A percentile compares a stretch with the other conserved stretches of the same genome.
Conservation (phyloP, 2,797 vertebrate species). For the Dendrocincla tyrannina region DNA sequence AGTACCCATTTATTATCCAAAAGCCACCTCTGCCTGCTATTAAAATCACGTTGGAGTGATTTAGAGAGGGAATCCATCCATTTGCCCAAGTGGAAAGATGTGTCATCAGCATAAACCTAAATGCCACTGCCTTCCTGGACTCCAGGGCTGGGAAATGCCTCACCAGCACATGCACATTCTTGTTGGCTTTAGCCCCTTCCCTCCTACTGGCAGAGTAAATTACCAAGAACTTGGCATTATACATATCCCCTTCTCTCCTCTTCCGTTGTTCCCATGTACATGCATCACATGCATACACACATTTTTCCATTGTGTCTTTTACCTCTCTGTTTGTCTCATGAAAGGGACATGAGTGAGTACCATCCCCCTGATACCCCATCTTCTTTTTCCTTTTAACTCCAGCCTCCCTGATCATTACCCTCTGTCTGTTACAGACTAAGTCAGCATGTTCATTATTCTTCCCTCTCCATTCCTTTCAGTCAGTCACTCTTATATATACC, state of each 20-base stretch:
- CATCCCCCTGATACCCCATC: neutral
- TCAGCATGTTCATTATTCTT: neutral
- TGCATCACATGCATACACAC: neutral
- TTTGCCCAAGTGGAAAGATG: constrained; percentile 63
- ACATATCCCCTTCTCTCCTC: neutral
- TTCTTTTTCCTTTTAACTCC: neutral
- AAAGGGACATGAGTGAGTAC: neutral
- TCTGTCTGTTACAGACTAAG: neutral
- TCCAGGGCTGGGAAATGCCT: constrained; percentile 9
- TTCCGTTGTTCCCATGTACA: neutral
- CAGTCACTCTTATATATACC: neutral
- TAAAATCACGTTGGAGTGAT: constrained; percentile 73
- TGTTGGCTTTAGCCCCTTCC: neutral
- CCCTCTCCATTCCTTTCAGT: neutral
- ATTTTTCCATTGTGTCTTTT: neutral
- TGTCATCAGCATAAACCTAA: constrained; percentile 64
- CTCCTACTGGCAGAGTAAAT: neutral
- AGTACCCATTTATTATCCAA: constrained; percentile 77
- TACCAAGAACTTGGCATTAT: neutral
- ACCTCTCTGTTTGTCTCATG: neutral
- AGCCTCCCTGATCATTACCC: neutral
- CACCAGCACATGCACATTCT: neutral
- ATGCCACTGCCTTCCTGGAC: constrained; percentile 15
- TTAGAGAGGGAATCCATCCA: constrained; percentile 68
- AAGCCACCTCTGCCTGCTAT: constrained; percentile 72